These are phyloP conservation scores for Enteromius fasciolatus DNA, from an alignment of 2,797 vertebrate species.

Conservation along the genomic window DNA sequence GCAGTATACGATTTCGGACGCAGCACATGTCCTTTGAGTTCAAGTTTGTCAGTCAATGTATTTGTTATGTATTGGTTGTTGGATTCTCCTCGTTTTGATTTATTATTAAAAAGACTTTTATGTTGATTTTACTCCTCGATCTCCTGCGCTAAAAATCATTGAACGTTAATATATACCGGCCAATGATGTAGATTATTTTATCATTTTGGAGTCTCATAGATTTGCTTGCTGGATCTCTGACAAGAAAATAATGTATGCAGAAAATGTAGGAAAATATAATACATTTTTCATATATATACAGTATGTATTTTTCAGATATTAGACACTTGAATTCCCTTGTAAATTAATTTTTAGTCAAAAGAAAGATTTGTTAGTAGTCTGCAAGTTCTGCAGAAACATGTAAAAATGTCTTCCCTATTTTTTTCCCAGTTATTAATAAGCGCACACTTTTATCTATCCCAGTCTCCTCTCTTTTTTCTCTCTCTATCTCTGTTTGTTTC, in stretches of 20 bases:
- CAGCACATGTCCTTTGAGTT: too few relatives aligned
- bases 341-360: neutral
- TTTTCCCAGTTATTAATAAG: constrained; percentile 12
- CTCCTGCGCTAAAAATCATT: neutral
- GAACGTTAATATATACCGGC: neutral
- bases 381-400: neutral
- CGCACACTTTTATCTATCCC: neutral
- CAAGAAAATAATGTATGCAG: neutral
- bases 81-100: too few relatives aligned
- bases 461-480: constrained; percentile 9
- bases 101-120: too few relatives aligned
- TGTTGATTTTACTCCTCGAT: too few relatives aligned
- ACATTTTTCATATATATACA: neutral
- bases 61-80: too few relatives aligned
- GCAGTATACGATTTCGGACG: too few relatives aligned
- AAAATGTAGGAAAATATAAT: neutral
- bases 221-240: neutral
- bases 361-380: neutral
- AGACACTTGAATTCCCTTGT: neutral
- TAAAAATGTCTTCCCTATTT: neutral
- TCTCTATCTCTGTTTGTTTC: constrained; percentile 62
- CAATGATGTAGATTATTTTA: neutral
- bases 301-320: neutral
- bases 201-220: neutral
- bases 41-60: too few relatives aligned